phyloP scores from a whole-genome alignment of 2,888 invertebrate genomes.

The Apodemia hepburni region DNA sequence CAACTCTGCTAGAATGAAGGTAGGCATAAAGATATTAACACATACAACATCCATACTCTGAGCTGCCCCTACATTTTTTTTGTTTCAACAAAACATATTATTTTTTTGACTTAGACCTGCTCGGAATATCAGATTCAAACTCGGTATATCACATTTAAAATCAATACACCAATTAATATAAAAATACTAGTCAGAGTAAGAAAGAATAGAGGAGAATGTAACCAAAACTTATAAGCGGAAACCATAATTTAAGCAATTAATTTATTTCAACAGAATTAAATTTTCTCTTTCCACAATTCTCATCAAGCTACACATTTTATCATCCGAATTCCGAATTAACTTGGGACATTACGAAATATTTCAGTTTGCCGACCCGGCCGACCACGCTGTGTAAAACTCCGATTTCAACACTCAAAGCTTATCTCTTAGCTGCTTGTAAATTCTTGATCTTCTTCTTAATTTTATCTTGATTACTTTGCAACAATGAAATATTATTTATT shows the following conservation, averaged over 20 bases:
- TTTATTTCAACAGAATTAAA: constrained; percentile 21
- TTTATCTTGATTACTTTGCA: constrained; percentile 66
- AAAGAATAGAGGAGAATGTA: constrained; percentile 1
- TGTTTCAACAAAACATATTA: too few species aligned
- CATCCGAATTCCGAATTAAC: constrained; percentile 41
- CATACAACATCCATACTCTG: too few species aligned
- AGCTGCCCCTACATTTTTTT: too few species aligned
- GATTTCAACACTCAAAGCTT: constrained; percentile 72
- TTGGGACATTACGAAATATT: constrained; percentile 46
- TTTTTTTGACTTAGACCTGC: too few species aligned
- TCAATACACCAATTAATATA: not conserved
- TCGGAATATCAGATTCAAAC: too few species aligned
- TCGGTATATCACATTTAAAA: not conserved
- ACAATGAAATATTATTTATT: constrained; percentile 48
- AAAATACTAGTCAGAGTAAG: not conserved
- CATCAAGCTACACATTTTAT: constrained; percentile 41
- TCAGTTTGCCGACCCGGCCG: constrained; percentile 36
- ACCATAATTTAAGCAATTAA: constrained; percentile 21
- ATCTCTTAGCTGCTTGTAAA: constrained; percentile 64
- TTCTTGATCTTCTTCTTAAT: constrained; percentile 73
- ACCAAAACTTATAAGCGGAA: constrained; percentile 11
- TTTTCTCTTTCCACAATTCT: constrained; percentile 32
- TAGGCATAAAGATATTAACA: too few species aligned
- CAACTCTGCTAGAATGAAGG: too few species aligned
- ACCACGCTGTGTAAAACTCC: constrained; percentile 50